phyloP scores from a whole-genome alignment of 2,888 invertebrate species.

The Crioceris asparagi region DNA sequence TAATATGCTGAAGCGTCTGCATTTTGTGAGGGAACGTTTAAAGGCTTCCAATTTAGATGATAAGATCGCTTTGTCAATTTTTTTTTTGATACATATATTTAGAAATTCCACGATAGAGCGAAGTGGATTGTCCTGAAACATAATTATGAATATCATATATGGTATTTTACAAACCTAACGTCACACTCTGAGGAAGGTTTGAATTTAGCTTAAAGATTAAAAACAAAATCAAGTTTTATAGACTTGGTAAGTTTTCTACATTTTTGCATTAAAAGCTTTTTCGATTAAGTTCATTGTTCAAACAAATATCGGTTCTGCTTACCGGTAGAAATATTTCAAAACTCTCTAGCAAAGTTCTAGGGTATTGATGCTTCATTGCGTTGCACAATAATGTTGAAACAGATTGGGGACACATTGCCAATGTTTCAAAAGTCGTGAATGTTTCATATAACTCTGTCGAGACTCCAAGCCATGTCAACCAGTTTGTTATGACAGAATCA shows the following conservation, averaged over 20 bases:
- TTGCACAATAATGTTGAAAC: conserved; percentile 40
- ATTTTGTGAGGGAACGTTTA: conserved; percentile 26
- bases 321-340: conserved; percentile 61
- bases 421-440: conserved; percentile 19
- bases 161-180: too few species aligned
- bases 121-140: too few species aligned
- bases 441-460: conserved; percentile 19
- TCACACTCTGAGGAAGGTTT: too few species aligned
- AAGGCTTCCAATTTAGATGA: conserved; percentile 34
- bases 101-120: conserved; percentile 32
- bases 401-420: conserved; percentile 18
- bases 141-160: too few species aligned
- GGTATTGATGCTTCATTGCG: conserved; percentile 45
- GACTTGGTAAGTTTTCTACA: too few species aligned
- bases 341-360: conserved; percentile 52
- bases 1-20: conserved; percentile 27
- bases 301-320: conserved; percentile 20
- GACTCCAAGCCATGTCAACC: conserved; percentile 48
- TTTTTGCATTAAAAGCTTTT: conserved; percentile 2
- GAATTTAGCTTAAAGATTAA: too few species aligned
- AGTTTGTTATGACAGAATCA: conserved; percentile 49
- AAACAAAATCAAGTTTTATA: too few species aligned
- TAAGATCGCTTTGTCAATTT: conserved; percentile 29
- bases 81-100: conserved; percentile 25
- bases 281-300: not conserved